Conservation (phyloP, 2,113 vertebrate species). For the Ceyx melanurus region DNA sequence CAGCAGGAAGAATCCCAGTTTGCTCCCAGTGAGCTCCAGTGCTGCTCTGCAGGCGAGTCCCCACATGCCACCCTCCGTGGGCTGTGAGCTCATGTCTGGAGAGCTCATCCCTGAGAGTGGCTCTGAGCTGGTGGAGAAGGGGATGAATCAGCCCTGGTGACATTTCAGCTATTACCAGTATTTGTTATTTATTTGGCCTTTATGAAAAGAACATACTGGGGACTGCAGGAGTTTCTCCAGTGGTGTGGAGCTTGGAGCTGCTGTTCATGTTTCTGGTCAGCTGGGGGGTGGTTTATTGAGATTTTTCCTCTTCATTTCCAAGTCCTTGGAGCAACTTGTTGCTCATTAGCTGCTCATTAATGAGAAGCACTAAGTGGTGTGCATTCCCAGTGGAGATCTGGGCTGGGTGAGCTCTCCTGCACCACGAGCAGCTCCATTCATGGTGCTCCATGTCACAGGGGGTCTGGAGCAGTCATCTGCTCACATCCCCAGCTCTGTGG, state of each 20-base stretch:
- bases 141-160: slow-evolving; percentile 33
- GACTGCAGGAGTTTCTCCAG: neutral
- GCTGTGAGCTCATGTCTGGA: neutral
- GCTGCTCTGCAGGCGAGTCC: neutral
- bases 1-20: neutral
- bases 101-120: neutral
- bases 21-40: neutral
- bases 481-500: neutral
- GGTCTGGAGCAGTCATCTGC: slow-evolving; percentile 6
- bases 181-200: slow-evolving; percentile 40
- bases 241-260: neutral
- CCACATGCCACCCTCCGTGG: neutral
- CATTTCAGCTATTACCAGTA: slow-evolving; percentile 6
- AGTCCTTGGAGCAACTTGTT: neutral
- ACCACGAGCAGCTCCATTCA: neutral
- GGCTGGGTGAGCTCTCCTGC: neutral
- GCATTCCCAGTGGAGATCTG: neutral
- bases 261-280: neutral
- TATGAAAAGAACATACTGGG: neutral
- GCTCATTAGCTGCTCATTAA: neutral
- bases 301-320: fast-evolving
- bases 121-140: neutral
- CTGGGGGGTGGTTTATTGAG: neutral
- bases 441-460: neutral
- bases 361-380: neutral